Conservation (phyloP, 2,797 vertebrate genomes). For the Tapera naevia region DNA sequence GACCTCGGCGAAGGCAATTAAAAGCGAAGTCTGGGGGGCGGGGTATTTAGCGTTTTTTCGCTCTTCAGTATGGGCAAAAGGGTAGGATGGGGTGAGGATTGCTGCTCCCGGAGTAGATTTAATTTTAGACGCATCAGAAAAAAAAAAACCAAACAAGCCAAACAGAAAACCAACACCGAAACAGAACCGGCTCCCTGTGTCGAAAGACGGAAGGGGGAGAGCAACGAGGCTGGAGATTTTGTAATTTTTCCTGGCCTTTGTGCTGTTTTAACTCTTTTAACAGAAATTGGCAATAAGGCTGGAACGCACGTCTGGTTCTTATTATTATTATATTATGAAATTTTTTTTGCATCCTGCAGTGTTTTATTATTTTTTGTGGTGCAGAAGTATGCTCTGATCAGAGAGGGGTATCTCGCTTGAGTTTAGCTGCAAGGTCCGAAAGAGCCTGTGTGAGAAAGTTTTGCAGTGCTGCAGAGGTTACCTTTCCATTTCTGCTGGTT, state of each 20-base stretch:
- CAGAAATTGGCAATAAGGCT: constrained; percentile 41
- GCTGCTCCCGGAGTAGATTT: constrained; percentile 4
- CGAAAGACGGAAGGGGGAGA: constrained; percentile 24
- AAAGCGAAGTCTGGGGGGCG: background rate
- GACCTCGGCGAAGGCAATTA: background rate
- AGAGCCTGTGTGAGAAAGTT: constrained; percentile 17
- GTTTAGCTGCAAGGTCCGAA: constrained; percentile 17
- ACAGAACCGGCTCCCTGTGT: background rate
- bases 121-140: background rate
- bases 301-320: constrained; percentile 65
- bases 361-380: constrained; percentile 63
- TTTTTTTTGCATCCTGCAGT: constrained; percentile 58
- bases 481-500: background rate
- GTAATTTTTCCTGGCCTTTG: constrained; percentile 55
- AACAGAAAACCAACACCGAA: background rate
- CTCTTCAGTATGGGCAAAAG: background rate
- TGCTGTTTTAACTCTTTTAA: constrained; percentile 53
- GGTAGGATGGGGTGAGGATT: background rate
- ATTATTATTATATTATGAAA: constrained; percentile 68
- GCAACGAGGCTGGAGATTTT: constrained; percentile 12
- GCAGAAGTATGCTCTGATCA: constrained; percentile 48
- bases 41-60: background rate
- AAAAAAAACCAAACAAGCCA: background rate
- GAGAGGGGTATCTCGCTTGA: constrained; percentile 26
- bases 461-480: background rate